These are phyloP conservation scores for Ectemnius cavifrons DNA, from an alignment of 2,888 invertebrate genomes.

Conservation along the genomic window DNA sequence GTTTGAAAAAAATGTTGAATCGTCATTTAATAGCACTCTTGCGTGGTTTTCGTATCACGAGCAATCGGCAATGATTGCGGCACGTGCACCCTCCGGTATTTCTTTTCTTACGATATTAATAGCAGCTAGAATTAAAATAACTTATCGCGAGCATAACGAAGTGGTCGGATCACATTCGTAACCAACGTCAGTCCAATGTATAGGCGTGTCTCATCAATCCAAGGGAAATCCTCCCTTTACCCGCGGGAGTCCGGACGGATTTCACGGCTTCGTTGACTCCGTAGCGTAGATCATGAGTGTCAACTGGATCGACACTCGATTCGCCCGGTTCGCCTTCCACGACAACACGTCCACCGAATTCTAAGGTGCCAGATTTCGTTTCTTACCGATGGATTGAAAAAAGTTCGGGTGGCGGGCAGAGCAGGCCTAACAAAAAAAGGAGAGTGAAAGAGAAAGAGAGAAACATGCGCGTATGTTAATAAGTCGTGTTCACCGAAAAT, in stretches of 20 bases:
- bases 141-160: too few relatives aligned
- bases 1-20: slow-evolving; percentile 28
- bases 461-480: slow-evolving; percentile 58
- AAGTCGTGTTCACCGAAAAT: slow-evolving; percentile 60
- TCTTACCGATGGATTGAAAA: slow-evolving; percentile 18
- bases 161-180: not conserved
- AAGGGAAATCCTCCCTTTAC: not conserved
- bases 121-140: slow-evolving; percentile 39
- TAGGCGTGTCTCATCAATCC: not conserved
- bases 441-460: slow-evolving; percentile 52
- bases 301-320: slow-evolving; percentile 13
- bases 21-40: slow-evolving; percentile 41
- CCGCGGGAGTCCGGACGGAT: not conserved
- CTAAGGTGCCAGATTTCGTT: slow-evolving; percentile 21
- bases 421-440: not conserved
- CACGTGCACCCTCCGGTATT: slow-evolving; percentile 24
- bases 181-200: not conserved
- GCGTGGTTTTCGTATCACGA: slow-evolving; percentile 1
- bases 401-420: not conserved
- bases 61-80: slow-evolving; percentile 11
- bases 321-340: slow-evolving; percentile 5
- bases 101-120: slow-evolving; percentile 50
- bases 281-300: not conserved
- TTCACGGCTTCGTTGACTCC: too few relatives aligned
- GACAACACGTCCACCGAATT: slow-evolving; percentile 11